Conservation (phyloP, 1,140 invertebrate species). For the Drosophila melanogaster region DNA sequence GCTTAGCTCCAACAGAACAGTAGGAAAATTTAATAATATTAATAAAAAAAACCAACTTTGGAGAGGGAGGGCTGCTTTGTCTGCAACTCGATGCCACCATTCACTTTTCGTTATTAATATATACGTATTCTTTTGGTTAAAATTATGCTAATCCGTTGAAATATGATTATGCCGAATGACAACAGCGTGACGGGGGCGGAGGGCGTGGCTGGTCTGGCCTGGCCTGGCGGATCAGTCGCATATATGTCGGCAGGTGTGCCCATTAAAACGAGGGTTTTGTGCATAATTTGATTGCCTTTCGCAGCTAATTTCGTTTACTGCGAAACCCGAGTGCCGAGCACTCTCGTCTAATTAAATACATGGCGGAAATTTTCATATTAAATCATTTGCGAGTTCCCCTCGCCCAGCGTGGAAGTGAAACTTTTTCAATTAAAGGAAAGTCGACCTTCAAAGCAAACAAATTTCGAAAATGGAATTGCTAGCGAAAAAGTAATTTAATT, state of each 20-base stretch:
- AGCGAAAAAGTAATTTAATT: constrained; percentile 79
- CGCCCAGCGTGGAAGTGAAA: constrained; percentile 24
- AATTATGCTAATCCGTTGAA: constrained; percentile 83
- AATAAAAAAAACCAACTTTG: constrained; percentile 30
- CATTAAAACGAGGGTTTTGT: constrained; percentile 29
- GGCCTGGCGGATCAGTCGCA: constrained; percentile 12
- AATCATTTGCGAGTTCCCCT: constrained; percentile 41
- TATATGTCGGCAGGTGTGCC: constrained; percentile 63
- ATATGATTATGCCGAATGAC: constrained; percentile 83
- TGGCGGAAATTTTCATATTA: constrained; percentile 56
- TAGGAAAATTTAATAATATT: constrained; percentile 77
- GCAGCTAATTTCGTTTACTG: constrained; percentile 65
- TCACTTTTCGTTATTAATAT: constrained; percentile 83
- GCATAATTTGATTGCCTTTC: constrained; percentile 80
- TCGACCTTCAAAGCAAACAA: constrained; percentile 72
- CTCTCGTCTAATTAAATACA: constrained; percentile 69
- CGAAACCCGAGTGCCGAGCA: constrained; percentile 12
- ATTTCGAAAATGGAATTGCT: constrained; percentile 75
- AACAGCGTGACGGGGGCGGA: constrained; percentile 56
- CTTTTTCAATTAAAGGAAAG: constrained; percentile 76
- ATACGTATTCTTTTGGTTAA: constrained; percentile 48
- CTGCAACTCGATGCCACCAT: constrained; percentile 60
- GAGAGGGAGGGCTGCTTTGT: constrained; percentile 15
- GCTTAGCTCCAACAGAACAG: constrained; percentile 54
- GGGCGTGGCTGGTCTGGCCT: constrained; percentile 20